Evolutionary conservation across 2,113 vertebrate species (phyloP), one percentile per base, ranked within the genome.

Genomic region (Casuarius casuarius): DNA sequence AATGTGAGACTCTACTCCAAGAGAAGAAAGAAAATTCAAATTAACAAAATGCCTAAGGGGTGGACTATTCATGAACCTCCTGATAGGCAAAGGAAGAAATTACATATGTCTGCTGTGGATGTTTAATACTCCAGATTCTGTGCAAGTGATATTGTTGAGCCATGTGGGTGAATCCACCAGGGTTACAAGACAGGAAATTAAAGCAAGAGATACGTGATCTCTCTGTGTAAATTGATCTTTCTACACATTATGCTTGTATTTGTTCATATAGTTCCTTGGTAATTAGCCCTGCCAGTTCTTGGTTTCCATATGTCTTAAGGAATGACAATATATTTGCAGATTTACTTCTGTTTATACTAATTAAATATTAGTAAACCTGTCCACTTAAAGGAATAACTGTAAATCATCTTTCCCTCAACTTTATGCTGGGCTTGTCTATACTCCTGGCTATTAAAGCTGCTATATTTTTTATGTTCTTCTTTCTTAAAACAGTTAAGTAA

Each of bases 391-490:
- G 61, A 67, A 11, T 86, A 94, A 88, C 91, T 58, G 38, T 49
- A 94, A 79, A 62, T 90, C 1, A 4, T 71, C 51, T 90, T 79
- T 81, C 59, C 56, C 61, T 90, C 54, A 59, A 23, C 31, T 94
- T 40, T 63, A 0, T 68, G n/a, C 77, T 94, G 54, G 54, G 49
- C 38, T 71, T 86, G 25, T 86, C 67, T 78, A 3, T 93, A 71
- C 76, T 86, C 26, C 42, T 52, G 25, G 22, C 75, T 90, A 21
- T 89, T 75, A 87, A 89, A 86, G 3, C 54, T 46, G 8, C 84
- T 94, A 77, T 92, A 83, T 74, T 85, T 96, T 89, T 90, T 76
- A 87, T 74, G 67, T 58, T 93, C 71, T 76, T 94, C 61, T 79
- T 10, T 94, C 59, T 93, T 83, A 48, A 77, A 91, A 85, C 58